These are phyloP conservation scores for Pontoporia blainvillei DNA, from an alignment of 2,113 vertebrate species.

Conservation along the genomic window DNA sequence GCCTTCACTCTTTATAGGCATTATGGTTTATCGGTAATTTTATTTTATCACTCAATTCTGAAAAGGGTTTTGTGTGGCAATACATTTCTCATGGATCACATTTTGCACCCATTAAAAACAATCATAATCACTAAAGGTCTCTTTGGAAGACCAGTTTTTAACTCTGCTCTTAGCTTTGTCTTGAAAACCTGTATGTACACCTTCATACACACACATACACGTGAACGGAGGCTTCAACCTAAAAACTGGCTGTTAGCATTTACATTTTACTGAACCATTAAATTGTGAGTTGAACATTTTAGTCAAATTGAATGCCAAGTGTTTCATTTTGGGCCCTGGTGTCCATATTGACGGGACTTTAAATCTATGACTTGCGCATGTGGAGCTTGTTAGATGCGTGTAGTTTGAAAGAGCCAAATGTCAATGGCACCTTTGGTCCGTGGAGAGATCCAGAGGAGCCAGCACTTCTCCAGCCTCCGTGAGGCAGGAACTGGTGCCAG, in stretches of 20 bases:
- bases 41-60: slow-evolving; percentile 70
- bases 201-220: background rate
- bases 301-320: slow-evolving; percentile 49
- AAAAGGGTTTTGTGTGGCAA: slow-evolving; percentile 65
- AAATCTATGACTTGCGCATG: slow-evolving; percentile 47
- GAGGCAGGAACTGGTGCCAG: background rate
- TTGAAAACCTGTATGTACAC: background rate
- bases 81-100: background rate
- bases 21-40: slow-evolving; percentile 65
- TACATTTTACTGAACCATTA: slow-evolving; percentile 62
- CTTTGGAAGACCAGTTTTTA: background rate
- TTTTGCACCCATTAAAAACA: slow-evolving; percentile 20
- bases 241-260: slow-evolving; percentile 58
- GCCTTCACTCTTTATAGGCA: slow-evolving; percentile 51
- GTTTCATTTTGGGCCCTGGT: slow-evolving; percentile 65
- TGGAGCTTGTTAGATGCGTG: slow-evolving; percentile 65
- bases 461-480: background rate
- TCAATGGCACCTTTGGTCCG: slow-evolving; percentile 37
- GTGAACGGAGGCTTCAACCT: background rate
- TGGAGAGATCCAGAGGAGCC: background rate
- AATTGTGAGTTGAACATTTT: slow-evolving; percentile 54
- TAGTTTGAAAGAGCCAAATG: slow-evolving; percentile 46
- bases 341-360: slow-evolving; percentile 57
- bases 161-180: background rate
- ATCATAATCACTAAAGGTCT: background rate